Evolutionary conservation across 2,797 vertebrate species (phyloP).

Genomic region (Lepilemur septentrionalis): DNA sequence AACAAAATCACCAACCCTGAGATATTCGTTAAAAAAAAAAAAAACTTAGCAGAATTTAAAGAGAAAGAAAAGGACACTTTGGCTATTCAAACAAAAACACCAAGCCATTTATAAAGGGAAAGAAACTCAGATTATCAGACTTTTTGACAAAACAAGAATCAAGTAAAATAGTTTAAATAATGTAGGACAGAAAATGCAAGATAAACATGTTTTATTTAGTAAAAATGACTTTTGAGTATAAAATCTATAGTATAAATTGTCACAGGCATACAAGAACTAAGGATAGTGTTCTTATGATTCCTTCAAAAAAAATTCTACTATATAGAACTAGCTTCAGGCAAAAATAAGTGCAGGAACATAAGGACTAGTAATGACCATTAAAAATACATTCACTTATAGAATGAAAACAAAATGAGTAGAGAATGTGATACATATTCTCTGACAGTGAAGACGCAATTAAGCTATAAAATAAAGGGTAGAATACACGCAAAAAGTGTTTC

Average conservation of each 20-base stretch:
- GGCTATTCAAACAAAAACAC: not conserved
- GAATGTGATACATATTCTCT: not conserved
- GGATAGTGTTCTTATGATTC: not conserved
- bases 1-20: not conserved
- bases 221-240: not conserved
- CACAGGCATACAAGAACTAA: not conserved
- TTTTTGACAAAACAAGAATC: not conserved
- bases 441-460: not conserved
- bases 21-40: not conserved
- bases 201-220: not conserved
- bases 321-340: not conserved
- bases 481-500: not conserved
- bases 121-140: not conserved
- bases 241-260: not conserved
- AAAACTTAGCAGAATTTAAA: not conserved
- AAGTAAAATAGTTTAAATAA: not conserved
- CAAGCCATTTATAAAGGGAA: not conserved
- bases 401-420: not conserved
- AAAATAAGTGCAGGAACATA: not conserved
- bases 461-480: not conserved
- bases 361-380: not conserved
- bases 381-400: not conserved
- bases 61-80: not conserved
- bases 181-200: not conserved
- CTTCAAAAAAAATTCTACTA: not conserved